These are phyloP conservation scores for Babylonia areolata DNA, from an alignment of 1,140 invertebrate species.

Conservation along the genomic window DNA sequence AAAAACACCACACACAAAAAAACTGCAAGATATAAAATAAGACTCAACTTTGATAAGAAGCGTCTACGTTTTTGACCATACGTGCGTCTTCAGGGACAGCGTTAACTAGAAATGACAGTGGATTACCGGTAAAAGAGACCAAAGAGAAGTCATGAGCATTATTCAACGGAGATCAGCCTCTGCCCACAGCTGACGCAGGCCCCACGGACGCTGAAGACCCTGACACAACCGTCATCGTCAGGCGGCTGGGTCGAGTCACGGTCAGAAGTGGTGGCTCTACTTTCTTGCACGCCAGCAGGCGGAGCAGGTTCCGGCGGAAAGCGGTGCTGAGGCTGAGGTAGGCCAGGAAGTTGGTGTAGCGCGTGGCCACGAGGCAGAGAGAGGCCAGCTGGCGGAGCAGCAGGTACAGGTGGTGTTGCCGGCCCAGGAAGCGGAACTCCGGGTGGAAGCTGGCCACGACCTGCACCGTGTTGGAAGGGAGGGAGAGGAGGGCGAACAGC, in stretches of 20 bases:
- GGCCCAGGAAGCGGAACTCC: neutral
- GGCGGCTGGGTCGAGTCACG: neutral
- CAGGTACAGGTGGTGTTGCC: conserved; percentile 1
- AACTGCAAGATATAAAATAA: no score
- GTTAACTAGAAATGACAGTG: no score
- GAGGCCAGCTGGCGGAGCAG: neutral
- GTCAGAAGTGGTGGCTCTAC: neutral
- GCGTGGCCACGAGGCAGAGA: neutral
- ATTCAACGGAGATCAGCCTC: no score
- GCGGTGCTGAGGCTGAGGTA: conserved; percentile 22
- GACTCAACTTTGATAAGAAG: no score
- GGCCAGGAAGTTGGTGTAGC: conserved; percentile 20
- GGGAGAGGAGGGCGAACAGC: conserved; percentile 6
- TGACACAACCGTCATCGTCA: neutral
- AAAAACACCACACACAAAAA: no score
- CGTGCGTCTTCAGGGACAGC: no score
- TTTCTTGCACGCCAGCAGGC: neutral
- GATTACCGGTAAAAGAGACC: no score
- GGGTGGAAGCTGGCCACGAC: conserved; percentile 4
- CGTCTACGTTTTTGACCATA: no score
- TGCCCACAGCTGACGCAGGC: no score
- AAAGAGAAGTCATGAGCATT: no score
- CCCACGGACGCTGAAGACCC: no score
- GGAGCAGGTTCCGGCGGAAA: conserved; percentile 6
- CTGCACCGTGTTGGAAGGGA: conserved; percentile 7